Base-by-base conservation (phyloP, 2,797 vertebrate species). In the Smutsia gigantea region DNA sequence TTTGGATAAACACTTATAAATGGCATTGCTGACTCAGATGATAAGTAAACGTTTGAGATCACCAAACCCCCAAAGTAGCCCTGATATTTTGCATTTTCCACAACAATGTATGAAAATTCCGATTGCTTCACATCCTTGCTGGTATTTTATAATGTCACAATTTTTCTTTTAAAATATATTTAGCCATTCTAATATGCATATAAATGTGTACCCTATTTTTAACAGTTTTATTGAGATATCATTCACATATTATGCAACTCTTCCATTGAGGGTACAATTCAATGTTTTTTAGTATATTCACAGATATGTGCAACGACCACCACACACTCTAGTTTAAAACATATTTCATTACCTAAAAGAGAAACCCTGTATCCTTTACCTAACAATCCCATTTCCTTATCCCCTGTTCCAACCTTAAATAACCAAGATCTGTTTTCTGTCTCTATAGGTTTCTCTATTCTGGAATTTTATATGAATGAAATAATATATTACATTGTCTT, bases 1-100 rank as follows among this genome's bases (percentile, higher is more conserved):
- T 21, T 90, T 86, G 9, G 18, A 71, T 53, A 71, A 88, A 78
- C 63, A n/a, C 10, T 61, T 90, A 63, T 34, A 68, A 63, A n/a
- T 63, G 18, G 8, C 23, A 90, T 55, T 79, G 25, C 29, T 86
- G 25, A 86, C 18, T 63, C 55, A 94, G 5, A 5, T 61, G 25
- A 61, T 84, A 74, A 83, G 49, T 83, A 64, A 84, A 63, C 64
- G 46, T 91, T 84, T 66, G 53, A 57, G 39, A 85, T 55, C 78
- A 25, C 19, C 34, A 90, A 85, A 55, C 64, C 79, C 29, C 15
- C 4, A 29, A 89, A 71, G 63, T 55, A 18, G 21, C 12, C 69
- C 1, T 90, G 78, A 71, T 90, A 69, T 55, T 93, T 93, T 84
- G 23, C 37, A 82, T 85, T 78, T 85, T 85, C 31, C 23, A 85